phyloP scores from a whole-genome alignment of 2,113 vertebrate species.

The Ceyx melanurus region DNA sequence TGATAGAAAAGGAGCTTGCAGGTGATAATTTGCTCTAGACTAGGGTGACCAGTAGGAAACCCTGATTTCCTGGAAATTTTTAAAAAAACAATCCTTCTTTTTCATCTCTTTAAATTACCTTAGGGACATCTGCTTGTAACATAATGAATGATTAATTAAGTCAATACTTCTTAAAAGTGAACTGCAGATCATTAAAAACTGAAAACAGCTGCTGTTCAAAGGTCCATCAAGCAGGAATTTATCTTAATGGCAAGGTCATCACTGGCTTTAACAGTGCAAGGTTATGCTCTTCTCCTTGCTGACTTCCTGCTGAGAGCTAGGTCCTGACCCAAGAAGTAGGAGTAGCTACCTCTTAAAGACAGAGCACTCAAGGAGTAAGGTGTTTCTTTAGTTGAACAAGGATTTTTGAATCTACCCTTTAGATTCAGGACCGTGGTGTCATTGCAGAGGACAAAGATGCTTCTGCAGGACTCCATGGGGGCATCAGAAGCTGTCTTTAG shows the following conservation, averaged over 20 bases:
- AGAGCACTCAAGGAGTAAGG: neutral
- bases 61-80: neutral
- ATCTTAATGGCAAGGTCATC: conserved; percentile 17
- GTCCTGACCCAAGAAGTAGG: neutral
- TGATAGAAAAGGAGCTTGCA: neutral
- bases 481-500: neutral
- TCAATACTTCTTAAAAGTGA: neutral
- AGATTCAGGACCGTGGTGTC: neutral
- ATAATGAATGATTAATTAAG: neutral
- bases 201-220: neutral
- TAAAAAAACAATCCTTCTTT: neutral
- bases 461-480: neutral
- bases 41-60: neutral
- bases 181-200: conserved; percentile 14
- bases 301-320: neutral
- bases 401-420: neutral
- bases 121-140: neutral
- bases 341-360: neutral
- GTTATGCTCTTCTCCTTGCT: neutral
- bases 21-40: neutral
- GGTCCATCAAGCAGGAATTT: neutral
- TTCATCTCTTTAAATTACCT: conserved; percentile 6
- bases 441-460: neutral
- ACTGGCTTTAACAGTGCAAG: neutral
- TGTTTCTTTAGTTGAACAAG: neutral